A percentile compares a stretch with the other conserved stretches of the same genome.
phyloP scores from a whole-genome alignment of 2,113 vertebrate species.

The Pelodiscus sinensis region DNA sequence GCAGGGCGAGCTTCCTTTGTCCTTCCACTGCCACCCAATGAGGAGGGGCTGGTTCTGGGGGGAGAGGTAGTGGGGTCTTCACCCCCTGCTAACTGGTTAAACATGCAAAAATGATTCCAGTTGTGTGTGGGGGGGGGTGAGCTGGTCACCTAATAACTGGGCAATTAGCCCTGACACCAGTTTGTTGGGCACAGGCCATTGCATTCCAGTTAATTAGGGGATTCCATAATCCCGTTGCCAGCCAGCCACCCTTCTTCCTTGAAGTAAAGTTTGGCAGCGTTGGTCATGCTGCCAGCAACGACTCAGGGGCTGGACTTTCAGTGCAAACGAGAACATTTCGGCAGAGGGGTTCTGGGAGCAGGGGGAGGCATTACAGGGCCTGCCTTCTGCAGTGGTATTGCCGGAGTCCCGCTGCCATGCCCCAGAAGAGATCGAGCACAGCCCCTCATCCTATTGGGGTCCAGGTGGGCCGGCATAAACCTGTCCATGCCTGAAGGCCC shows the following conservation, averaged over 20 bases:
- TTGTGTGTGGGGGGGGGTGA: neutral
- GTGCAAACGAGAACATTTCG: rapidly evolving
- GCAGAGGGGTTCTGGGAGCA: neutral
- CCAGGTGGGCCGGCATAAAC: too few relatives aligned
- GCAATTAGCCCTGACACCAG: neutral
- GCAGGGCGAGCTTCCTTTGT: neutral
- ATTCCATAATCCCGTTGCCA: neutral
- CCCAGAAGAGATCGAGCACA: rapidly evolving
- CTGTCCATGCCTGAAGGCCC: too few relatives aligned
- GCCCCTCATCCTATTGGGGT: too few relatives aligned
- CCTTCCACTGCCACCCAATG: neutral
- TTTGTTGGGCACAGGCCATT: neutral
- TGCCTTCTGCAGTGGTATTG: neutral
- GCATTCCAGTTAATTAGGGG: too few relatives aligned
- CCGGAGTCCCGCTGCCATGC: rapidly evolving
- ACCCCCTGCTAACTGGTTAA: neutral
- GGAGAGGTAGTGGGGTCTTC: neutral
- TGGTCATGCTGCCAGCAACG: rapidly evolving
- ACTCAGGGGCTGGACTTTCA: rapidly evolving
- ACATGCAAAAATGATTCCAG: neutral
- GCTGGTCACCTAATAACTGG: neutral
- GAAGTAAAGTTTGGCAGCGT: neutral
- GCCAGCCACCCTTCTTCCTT: neutral
- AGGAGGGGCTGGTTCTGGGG: neutral
- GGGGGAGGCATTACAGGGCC: rapidly evolving